Base-by-base conservation (phyloP, 2,888 invertebrate species). In the Cosmorhoe ocellata region DNA sequence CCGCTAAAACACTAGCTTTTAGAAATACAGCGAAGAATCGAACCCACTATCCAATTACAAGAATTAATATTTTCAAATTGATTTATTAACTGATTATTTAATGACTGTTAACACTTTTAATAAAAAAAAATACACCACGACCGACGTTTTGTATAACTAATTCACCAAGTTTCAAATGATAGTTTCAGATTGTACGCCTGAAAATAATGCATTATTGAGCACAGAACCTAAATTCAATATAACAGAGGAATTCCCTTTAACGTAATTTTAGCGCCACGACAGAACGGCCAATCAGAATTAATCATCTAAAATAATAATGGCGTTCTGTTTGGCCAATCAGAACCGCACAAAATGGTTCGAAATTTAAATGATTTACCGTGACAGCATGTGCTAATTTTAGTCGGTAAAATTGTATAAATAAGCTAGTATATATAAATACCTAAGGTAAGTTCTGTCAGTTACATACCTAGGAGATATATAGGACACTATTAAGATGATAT, bases 401-500 rank as follows among this genome's bases (percentile, higher is more conserved):
- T n/a, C n/a, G n/a, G n/a, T 30, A 30, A 18, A 18, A 18, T 18
- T 18, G 18, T 18, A 4, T 4, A 2, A 18, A 18, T 18, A 2
- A 4, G 4, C 18, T 18, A 24, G 3, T 3, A 6, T 3, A n/a
- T 1, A n/a, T 28, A 28, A 28, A 28, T n/a, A 4, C 9, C 3
- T 37, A 26, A 30, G 30, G 11, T 30, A n/a, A n/a, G n/a, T n/a
- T n/a, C n/a, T n/a, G 30, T 30, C 12, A 26, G 18, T 18, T 13
- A 41, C 28, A 37, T 34, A 50, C 45, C 52, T 50, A 49, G 56
- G 43, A 22, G n/a, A 45, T 33, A 68, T 43, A 38, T 62, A 62
- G 8, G 66, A 66, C 44, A 67, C 51, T 45, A 74, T 48, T 45
- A 73, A 44, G 32, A 68, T 24, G 37, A 60, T 58, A 41, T n/a